Evolutionary conservation across 2,888 invertebrate species (phyloP).

Genomic region (Chrysodeixis includens): DNA sequence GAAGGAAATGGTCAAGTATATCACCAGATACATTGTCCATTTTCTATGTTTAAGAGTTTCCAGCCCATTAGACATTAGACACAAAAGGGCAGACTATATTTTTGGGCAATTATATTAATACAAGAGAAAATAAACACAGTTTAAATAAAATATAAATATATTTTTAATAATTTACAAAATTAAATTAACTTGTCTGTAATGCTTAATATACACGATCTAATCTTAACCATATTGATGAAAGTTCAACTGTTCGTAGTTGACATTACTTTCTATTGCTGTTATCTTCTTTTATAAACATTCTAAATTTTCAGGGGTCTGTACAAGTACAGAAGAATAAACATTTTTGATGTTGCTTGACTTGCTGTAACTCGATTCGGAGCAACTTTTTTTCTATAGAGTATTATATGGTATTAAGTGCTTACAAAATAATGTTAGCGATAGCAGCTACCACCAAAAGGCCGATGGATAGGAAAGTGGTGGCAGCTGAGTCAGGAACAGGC

Average conservation of each 20-base stretch:
- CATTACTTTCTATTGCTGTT: background rate
- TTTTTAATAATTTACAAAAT: constrained; percentile 58
- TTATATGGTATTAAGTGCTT: constrained; percentile 28
- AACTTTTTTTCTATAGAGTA: background rate
- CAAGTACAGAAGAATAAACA: background rate
- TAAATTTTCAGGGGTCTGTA: background rate
- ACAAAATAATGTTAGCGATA: constrained; percentile 67
- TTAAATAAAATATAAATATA: constrained; percentile 40
- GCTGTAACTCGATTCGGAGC: background rate
- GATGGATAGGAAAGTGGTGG: constrained; percentile 66
- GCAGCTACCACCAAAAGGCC: constrained; percentile 63
- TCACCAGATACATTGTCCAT: too few relatives aligned
- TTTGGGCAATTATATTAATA: too few relatives aligned
- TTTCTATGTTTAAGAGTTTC: too few relatives aligned
- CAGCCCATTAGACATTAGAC: too few relatives aligned
- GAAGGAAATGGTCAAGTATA: too few relatives aligned
- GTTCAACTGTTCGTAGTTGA: background rate
- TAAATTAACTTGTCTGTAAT: constrained; percentile 49
- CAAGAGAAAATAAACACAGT: background rate
- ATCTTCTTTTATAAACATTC: background rate
- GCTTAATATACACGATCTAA: constrained; percentile 35
- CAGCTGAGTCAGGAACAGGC: constrained; percentile 65
- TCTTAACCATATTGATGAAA: constrained; percentile 36
- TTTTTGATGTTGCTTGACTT: background rate
- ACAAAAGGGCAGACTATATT: too few relatives aligned